Evolutionary conservation across 2,888 invertebrate genomes (phyloP).

Genomic region (Petrolisthes cinctipes): DNA sequence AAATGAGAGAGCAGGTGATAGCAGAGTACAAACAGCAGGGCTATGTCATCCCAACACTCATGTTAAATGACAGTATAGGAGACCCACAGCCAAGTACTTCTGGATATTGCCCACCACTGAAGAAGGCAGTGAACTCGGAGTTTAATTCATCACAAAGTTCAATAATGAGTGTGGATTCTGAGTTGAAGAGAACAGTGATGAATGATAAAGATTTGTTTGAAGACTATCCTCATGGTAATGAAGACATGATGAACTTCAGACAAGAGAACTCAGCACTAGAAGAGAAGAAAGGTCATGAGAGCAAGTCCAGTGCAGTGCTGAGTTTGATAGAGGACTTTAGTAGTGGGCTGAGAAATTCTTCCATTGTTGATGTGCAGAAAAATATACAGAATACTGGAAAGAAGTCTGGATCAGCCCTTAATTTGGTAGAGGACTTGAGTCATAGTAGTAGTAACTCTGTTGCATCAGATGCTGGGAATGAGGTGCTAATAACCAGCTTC

Average conservation of each 20-base stretch:
- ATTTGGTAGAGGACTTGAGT: conserved; percentile 25
- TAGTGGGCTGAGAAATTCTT: background rate
- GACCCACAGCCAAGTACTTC: conserved; percentile 43
- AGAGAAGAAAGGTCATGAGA: background rate
- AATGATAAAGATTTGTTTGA: too few relatives aligned
- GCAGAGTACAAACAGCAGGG: conserved; percentile 60
- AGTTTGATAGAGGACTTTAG: background rate
- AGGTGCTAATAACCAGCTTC: conserved; percentile 56
- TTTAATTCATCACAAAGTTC: too few relatives aligned
- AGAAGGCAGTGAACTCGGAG: background rate
- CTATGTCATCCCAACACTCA: conserved; percentile 41
- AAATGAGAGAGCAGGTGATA: conserved; percentile 61
- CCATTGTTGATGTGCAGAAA: background rate
- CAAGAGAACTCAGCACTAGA: background rate
- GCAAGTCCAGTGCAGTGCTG: background rate
- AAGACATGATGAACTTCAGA: too few relatives aligned
- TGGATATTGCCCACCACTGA: background rate
- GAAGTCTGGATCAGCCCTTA: background rate
- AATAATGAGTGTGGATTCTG: too few relatives aligned
- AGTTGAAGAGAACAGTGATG: too few relatives aligned
- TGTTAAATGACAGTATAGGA: background rate
- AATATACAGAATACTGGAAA: background rate
- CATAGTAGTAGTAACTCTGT: background rate
- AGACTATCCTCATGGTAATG: too few relatives aligned
- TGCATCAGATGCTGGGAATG: conserved; percentile 41